Evolutionary conservation across 2,888 invertebrate species (phyloP).

Genomic region (Sclerodermus sp.): DNA sequence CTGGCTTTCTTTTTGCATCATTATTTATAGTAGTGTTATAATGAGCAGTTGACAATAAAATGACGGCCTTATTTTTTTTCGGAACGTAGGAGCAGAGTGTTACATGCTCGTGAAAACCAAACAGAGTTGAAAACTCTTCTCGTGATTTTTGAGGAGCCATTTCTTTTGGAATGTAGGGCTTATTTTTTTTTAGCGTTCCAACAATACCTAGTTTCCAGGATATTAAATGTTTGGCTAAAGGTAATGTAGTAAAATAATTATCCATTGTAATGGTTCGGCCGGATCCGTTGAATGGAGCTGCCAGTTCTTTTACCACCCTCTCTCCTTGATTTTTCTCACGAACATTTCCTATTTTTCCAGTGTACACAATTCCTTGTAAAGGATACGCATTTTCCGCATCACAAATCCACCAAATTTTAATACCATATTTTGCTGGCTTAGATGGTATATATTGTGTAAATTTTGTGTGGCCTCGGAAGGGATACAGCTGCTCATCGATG

Average conservation of each 20-base stretch:
- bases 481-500: slow-evolving; percentile 40
- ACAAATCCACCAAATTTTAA: slow-evolving; percentile 39
- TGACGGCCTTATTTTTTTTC: slow-evolving; percentile 31
- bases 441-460: slow-evolving; percentile 35
- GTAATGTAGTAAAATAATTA: slow-evolving; percentile 30
- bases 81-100: slow-evolving; percentile 28
- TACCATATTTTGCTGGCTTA: slow-evolving; percentile 33
- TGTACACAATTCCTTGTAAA: slow-evolving; percentile 26
- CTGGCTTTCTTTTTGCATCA: slow-evolving; percentile 24
- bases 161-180: slow-evolving; percentile 9
- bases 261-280: slow-evolving; percentile 33
- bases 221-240: slow-evolving; percentile 19
- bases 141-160: slow-evolving; percentile 7
- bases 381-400: slow-evolving; percentile 34
- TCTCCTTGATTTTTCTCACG: slow-evolving; percentile 33
- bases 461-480: slow-evolving; percentile 34
- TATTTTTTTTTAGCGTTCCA: slow-evolving; percentile 25
- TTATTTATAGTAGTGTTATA: slow-evolving; percentile 11
- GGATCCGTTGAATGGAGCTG: slow-evolving; percentile 27
- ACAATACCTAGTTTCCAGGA: slow-evolving; percentile 28
- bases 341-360: slow-evolving; percentile 25
- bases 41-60: slow-evolving; percentile 20
- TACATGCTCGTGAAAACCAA: slow-evolving; percentile 27
- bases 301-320: slow-evolving; percentile 37
- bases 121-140: background rate